Evolutionary conservation across 2,113 vertebrate genomes (phyloP), one percentile per base, ranked within the genome.

Genomic region (Periophthalmodon schlosseri): DNA sequence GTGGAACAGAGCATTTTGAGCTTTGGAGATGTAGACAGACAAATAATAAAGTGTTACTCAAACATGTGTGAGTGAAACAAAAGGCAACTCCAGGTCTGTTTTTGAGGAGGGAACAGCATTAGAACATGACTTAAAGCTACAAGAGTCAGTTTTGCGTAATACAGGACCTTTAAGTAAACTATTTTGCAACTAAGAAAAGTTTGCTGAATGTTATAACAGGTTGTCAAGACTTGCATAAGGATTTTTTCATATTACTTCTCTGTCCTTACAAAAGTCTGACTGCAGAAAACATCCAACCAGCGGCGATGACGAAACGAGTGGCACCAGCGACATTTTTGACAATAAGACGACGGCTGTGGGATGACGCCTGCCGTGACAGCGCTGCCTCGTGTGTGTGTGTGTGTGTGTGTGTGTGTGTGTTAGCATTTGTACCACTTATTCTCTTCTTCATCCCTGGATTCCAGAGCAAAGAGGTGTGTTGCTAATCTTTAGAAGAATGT

Each of bases 401-500:
- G 36, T 39, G 3, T 44, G 39, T 11, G 39, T 75, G 72, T 75
- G 68, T 85, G 81, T 39, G 68, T 77, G 65, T 46, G 75, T 67
- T 74, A 73, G 79, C 73, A 68, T 78, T 73, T 56, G 60, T 63
- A 28, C 24, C 60, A 63, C 63, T 87, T 78, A 86, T 84, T 89
- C 69, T 87, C 83, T 81, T 86, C 76, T 82, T 87, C 72, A 74
- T 76, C 73, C 83, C 68, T 84, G 80, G 80, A 91, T 89, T 89
- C 86, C 84, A 88, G 69, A 84, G 86, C 63, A 83, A 81, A 89
- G 84, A 86, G 86, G 86, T 87, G 90, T 92, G 87, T 89, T 85
- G 86, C 85, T 94, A 94, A 94, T 94, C 93, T 92, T 86, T 88
- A 72, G 73, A 89, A 93, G 93, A 94, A 94, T 94, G 93, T 86